Evolutionary conservation across 2,797 vertebrate species (phyloP), one percentile per base, ranked within the genome.

Genomic region (Gouania willdenowi): DNA sequence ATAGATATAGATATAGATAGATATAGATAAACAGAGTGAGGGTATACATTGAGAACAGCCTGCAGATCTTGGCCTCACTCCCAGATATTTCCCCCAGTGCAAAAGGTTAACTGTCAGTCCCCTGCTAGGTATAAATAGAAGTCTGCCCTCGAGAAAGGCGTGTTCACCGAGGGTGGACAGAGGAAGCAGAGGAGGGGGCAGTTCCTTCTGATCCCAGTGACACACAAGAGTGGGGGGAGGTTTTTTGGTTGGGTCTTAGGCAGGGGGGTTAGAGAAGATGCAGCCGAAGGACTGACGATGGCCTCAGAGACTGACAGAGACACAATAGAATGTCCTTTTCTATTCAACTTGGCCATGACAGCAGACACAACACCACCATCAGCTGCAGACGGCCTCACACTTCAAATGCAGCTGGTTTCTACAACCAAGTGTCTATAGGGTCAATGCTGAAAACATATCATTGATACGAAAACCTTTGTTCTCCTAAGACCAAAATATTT

Each of bases 71-170:
- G 84, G 85, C 81, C 65, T 52, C 38, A 31, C 53, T 84, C 84
- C 85, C 79, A 82, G 85, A 84, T 72, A 81, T 81, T 52, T 75
- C 68, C 73, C 74, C 67, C 75, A 77, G 81, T 80, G 83, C 83
- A 77, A 87, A 88, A 86, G 85, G 84, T 87, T 87, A 86, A 83
- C 85, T 84, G 85, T 87, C 85, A 88, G 79, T 84, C 83, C 82
- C 84, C 83, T 57, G 77, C 83, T 81, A 82, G 73, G 85, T 83
- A 82, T 80, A 86, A 85, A 85, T 83, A 87, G 81, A 81, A 77
- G 75, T 55, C 76, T 77, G 68, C 79, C 74, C 75, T 83, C 64
- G 79, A 82, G 81, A 83, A 79, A 82, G 77, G 75, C 66, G 52
- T 77, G 76, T 75, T 76, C 66, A 54, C 57, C 56, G 55, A 54